Base-by-base conservation (phyloP, 2,797 vertebrate genomes). In the Sebastes wilsoni region DNA sequence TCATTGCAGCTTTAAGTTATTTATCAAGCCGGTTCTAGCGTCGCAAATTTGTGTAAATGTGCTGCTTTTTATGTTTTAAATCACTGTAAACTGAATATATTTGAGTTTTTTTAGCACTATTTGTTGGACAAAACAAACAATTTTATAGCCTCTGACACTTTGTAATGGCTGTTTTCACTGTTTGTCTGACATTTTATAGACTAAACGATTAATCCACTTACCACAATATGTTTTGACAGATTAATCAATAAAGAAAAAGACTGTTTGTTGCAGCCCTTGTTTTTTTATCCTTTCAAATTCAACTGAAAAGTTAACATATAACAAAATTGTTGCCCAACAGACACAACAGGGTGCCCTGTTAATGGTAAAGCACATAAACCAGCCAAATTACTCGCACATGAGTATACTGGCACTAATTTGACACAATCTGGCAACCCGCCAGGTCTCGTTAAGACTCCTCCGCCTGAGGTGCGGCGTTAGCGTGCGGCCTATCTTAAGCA, bases 351-450 rank as follows among this genome's bases (percentile, higher is more conserved):
- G 72, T 38, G 72, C 78, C 80, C 88, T 65, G 72, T 90, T 89
- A 84, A 88, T 75, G 61, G n/a, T 72, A 74, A 81, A 87, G 86
- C 77, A 75, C 75, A 89, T 89, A 88, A 87, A 89, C 59, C 82
- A 79, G 80, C 56, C 80, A 83, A 87, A 90, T 89, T 66, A 90
- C 87, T 89, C 81, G 62, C 90, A 89, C 58, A 18, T 88, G 91
- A 85, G 72, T 64, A 71, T 82, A 70, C 76, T 56, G 25, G 25
- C 55, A 80, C 60, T 73, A 61, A 59, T 87, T 87, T 74, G 54
- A 58, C 68, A 71, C 27, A 34, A 23, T 65, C 58, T 42, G 67
- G 56, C 80, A 67, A 60, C 32, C 72, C 72, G 66, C 59, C 77
- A 22, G 32, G 16, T 38, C 66, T 66, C 9, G 34, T 85, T 71